Evolutionary conservation across 2,888 invertebrate genomes (phyloP).

Genomic region (Troides aeacus): DNA sequence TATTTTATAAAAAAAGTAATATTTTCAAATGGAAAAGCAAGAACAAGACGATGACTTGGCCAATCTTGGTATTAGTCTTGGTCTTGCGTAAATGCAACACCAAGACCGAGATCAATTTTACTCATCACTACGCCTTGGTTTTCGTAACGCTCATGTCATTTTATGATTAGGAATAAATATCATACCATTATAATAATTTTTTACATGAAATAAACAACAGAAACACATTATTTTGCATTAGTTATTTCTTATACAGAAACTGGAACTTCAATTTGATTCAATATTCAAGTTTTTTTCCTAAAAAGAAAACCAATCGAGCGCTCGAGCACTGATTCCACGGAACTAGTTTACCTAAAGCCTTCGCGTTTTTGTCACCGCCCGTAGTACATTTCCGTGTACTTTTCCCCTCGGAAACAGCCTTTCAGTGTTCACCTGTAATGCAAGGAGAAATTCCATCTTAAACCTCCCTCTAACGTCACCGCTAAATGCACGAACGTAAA

Average conservation of each 20-base stretch:
- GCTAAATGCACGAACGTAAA: conserved; percentile 19
- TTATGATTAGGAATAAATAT: too few relatives aligned
- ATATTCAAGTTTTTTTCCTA: conserved; percentile 7
- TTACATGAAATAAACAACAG: too few relatives aligned
- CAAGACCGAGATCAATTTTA: too few relatives aligned
- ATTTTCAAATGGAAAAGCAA: too few relatives aligned
- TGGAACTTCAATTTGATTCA: conserved; percentile 5
- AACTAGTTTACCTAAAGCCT: conserved; percentile 55
- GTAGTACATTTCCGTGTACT: conserved; percentile 70
- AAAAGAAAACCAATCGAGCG: conserved; percentile 20
- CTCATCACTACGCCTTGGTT: too few relatives aligned
- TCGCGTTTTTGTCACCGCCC: conserved; percentile 56
- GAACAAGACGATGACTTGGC: too few relatives aligned
- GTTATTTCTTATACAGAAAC: not conserved
- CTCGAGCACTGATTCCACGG: conserved; percentile 42
- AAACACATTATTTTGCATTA: not conserved
- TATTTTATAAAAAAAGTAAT: not conserved
- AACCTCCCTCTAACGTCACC: conserved; percentile 20
- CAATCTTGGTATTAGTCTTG: too few relatives aligned
- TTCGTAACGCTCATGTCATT: too few relatives aligned
- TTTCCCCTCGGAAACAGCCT: conserved; percentile 63
- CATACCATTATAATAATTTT: too few relatives aligned
- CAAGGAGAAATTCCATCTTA: conserved; percentile 46
- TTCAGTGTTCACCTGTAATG: conserved; percentile 57
- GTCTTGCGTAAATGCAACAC: too few relatives aligned